Evolutionary conservation across 2,797 vertebrate species (phyloP).

Genomic region (Alca torda): DNA sequence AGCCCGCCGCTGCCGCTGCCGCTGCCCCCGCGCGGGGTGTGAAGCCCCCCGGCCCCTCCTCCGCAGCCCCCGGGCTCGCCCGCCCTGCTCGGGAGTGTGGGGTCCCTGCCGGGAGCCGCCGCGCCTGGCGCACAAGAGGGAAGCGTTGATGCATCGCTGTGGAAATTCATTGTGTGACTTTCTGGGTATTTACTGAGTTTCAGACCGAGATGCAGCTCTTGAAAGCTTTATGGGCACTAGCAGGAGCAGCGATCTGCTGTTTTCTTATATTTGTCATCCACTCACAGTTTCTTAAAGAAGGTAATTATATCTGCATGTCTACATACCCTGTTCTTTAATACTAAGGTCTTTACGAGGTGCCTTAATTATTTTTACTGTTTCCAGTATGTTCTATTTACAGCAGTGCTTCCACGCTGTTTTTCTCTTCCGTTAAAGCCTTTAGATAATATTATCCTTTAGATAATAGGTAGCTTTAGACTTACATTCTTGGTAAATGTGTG

Average conservation of each 20-base stretch:
- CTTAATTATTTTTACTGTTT: slow-evolving; percentile 68
- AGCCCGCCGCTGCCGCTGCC: slow-evolving; percentile 69
- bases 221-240: slow-evolving; percentile 95
- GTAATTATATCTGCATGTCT: slow-evolving; percentile 84
- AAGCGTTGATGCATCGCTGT: slow-evolving; percentile 73
- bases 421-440: not conserved
- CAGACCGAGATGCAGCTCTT: slow-evolving; percentile 94
- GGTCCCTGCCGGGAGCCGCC: slow-evolving; percentile 63
- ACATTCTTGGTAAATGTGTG: not conserved
- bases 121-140: slow-evolving; percentile 66
- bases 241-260: slow-evolving; percentile 96
- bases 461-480: slow-evolving; percentile 23
- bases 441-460: too few species aligned
- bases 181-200: slow-evolving; percentile 80
- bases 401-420: slow-evolving; percentile 35
- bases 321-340: slow-evolving; percentile 50
- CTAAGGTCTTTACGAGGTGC: slow-evolving; percentile 47
- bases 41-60: slow-evolving; percentile 65
- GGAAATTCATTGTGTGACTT: slow-evolving; percentile 77
- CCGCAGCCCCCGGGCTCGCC: slow-evolving; percentile 58
- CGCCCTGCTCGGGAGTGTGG: slow-evolving; percentile 61
- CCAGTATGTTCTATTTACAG: slow-evolving; percentile 64
- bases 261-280: slow-evolving; percentile 92
- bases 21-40: slow-evolving; percentile 56
- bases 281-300: slow-evolving; percentile 95